A percentile compares a stretch with the other conserved stretches of the same genome.
These are phyloP conservation scores for Andrena haemorrhoa DNA, from an alignment of 2,888 invertebrate species.

Conservation along the genomic window DNA sequence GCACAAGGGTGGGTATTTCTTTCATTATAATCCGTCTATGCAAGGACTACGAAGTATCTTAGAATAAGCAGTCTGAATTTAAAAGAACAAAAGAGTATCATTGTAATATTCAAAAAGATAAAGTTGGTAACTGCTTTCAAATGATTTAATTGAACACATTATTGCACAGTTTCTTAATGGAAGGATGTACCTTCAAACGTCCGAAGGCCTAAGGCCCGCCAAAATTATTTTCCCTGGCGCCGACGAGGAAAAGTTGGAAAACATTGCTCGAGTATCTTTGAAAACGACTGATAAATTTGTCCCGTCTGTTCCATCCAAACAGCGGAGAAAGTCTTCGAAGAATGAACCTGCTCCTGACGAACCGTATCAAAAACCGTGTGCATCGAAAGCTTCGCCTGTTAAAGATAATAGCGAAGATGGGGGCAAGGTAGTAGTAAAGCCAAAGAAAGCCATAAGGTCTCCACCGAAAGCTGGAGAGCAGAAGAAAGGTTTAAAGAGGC, in stretches of 20 bases:
- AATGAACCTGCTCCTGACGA: constrained; percentile 83
- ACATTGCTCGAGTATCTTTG: constrained; percentile 84
- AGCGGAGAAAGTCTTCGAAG: constrained; percentile 84
- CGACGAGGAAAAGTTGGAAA: constrained; percentile 85
- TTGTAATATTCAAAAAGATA: neutral
- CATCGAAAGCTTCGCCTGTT: constrained; percentile 70
- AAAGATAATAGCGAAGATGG: constrained; percentile 65
- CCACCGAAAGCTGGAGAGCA: constrained; percentile 75
- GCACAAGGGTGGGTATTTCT: constrained; percentile 85
- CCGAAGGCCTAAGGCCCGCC: constrained; percentile 89
- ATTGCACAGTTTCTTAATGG: constrained; percentile 90
- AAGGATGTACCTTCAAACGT: constrained; percentile 90
- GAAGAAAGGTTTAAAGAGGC: constrained; percentile 62
- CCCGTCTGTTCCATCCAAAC: constrained; percentile 79
- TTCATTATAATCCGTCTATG: constrained; percentile 10
- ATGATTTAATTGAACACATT: constrained; percentile 17
- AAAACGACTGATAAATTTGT: constrained; percentile 79
- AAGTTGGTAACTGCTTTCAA: neutral
- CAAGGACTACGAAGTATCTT: neutral
- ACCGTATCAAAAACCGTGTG: constrained; percentile 85
- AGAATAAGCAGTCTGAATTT: neutral
- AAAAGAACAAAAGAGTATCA: neutral
- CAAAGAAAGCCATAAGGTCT: constrained; percentile 81
- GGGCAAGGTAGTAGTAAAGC: constrained; percentile 73
- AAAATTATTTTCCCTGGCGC: constrained; percentile 87